Evolutionary conservation across 2,888 invertebrate genomes (phyloP).

Genomic region (Rhagonycha lutea): DNA sequence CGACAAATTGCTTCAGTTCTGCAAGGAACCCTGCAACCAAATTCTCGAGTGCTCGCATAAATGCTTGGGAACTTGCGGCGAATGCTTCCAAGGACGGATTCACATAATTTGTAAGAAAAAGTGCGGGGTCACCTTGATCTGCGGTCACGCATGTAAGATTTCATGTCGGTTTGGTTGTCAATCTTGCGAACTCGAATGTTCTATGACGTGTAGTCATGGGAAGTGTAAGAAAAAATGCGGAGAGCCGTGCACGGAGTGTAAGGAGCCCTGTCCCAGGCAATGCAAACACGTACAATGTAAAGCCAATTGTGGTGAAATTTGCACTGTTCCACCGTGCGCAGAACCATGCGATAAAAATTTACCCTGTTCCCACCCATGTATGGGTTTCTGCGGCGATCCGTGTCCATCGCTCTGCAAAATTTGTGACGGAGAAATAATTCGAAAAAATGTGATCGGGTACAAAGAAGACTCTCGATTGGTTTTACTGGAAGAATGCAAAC

Average conservation of each 20-base stretch:
- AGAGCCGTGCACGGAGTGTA: slow-evolving; percentile 51
- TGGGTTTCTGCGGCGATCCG: slow-evolving; percentile 74
- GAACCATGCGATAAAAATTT: slow-evolving; percentile 52
- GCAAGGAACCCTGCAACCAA: slow-evolving; percentile 55
- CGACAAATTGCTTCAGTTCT: slow-evolving; percentile 49
- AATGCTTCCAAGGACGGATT: slow-evolving; percentile 63
- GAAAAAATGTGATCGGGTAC: slow-evolving; percentile 56
- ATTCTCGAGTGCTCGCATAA: slow-evolving; percentile 57
- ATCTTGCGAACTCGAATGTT: slow-evolving; percentile 59
- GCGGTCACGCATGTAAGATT: slow-evolving; percentile 65
- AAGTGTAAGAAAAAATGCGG: slow-evolving; percentile 56
- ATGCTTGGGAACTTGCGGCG: slow-evolving; percentile 61
- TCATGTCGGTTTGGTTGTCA: slow-evolving; percentile 63
- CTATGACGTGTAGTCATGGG: slow-evolving; percentile 59
- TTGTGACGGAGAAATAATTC: slow-evolving; percentile 60
- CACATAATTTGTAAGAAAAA: slow-evolving; percentile 61
- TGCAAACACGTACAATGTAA: slow-evolving; percentile 60
- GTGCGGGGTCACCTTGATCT: slow-evolving; percentile 63
- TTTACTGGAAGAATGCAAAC: slow-evolving; percentile 58
- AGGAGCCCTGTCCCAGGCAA: slow-evolving; percentile 41
- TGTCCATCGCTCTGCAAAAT: slow-evolving; percentile 64
- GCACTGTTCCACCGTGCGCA: slow-evolving; percentile 55
- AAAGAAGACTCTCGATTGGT: slow-evolving; percentile 62
- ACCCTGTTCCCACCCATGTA: slow-evolving; percentile 65
- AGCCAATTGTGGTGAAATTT: slow-evolving; percentile 56